phyloP scores from a whole-genome alignment of 37 sponge, comb jelly and placozoan genomes.

The Mnemiopsis leidyi region DNA sequence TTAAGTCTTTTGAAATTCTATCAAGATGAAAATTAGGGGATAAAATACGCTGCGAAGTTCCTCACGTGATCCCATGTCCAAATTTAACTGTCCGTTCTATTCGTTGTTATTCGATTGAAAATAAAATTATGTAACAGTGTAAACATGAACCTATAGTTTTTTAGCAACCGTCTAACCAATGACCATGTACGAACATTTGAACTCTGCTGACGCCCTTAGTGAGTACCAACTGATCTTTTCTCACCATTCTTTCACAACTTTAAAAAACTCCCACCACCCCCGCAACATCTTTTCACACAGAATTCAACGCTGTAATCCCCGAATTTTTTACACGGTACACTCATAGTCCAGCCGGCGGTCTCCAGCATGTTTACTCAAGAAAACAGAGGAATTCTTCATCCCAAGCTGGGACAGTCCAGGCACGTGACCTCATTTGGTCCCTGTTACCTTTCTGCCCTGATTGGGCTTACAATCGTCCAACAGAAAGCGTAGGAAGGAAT shows the following conservation, averaged over 20 bases:
- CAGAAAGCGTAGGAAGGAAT: no score
- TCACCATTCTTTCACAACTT: not conserved
- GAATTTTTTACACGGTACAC: no score
- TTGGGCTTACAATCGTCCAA: no score
- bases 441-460: no score
- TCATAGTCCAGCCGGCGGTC: no score
- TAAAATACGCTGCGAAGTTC: no score
- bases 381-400: not conserved
- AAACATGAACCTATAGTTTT: not conserved
- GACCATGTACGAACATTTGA: constrained; percentile 45
- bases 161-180: not conserved
- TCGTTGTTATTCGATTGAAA: not conserved
- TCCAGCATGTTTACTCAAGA: not conserved
- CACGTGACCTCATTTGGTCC: no score
- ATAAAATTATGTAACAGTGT: not conserved
- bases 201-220: constrained; percentile 33
- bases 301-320: no score
- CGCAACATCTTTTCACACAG: no score
- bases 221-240: not conserved
- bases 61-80: no score
- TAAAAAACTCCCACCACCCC: no score
- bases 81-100: not conserved
- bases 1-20: not conserved
- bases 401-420: not conserved
- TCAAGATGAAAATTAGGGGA: no score